Percentiles rank a stretch among this genome's conserved stretches.
phyloP scores from a whole-genome alignment of 2,888 invertebrate species.

The Eilema sororculum region DNA sequence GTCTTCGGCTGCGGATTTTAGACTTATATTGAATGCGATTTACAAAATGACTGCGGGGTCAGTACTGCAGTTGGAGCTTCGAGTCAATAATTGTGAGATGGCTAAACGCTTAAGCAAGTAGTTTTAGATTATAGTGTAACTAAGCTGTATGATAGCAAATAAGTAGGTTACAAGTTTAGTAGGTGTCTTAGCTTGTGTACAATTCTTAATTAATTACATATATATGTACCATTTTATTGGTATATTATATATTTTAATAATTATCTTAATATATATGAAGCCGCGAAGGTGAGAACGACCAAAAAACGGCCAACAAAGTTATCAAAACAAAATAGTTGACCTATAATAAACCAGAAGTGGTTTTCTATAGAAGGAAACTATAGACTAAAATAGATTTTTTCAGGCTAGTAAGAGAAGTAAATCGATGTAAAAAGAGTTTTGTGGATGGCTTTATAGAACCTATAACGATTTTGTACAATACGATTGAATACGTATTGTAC shows the following conservation, averaged over 20 bases:
- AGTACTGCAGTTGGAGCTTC: constrained; percentile 31
- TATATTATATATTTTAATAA: too few species aligned
- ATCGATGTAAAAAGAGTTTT: too few species aligned
- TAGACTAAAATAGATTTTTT: not conserved
- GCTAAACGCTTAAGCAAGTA: constrained; percentile 32
- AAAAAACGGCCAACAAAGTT: not conserved
- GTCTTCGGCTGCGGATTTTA: constrained; percentile 56
- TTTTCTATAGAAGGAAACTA: not conserved
- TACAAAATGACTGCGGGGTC: constrained; percentile 33
- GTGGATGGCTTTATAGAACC: too few species aligned
- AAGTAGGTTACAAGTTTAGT: constrained; percentile 39
- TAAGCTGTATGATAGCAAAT: constrained; percentile 28
- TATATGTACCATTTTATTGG: not conserved
- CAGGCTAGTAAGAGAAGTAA: not conserved
- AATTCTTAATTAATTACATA: not conserved
- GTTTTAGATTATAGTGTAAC: constrained; percentile 21
- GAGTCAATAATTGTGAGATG: constrained; percentile 37
- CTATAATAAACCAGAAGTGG: not conserved
- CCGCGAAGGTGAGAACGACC: not conserved
- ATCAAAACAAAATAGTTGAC: too few species aligned
- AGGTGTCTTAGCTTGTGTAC: not conserved
- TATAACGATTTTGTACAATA: too few species aligned
- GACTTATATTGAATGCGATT: constrained; percentile 44
- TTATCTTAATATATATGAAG: not conserved
- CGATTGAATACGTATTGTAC: too few species aligned